Conservation (phyloP, 2,888 invertebrate species). For the Hemithea aestivaria region DNA sequence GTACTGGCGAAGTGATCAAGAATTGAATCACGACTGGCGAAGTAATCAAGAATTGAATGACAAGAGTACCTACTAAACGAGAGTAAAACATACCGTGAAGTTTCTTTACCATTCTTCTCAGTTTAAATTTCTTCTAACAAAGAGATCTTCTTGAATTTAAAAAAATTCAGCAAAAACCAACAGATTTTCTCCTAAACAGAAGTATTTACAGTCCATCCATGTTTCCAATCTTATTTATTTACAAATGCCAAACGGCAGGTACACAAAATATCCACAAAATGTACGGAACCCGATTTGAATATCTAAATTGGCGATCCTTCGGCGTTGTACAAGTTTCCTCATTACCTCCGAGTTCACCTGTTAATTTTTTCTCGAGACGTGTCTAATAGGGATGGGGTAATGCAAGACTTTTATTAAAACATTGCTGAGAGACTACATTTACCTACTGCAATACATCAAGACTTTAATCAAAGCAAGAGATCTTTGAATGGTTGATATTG, state of each 20-base stretch:
- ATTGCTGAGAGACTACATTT: no score
- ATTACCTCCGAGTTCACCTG: slow-evolving; percentile 65
- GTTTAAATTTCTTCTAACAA: no score
- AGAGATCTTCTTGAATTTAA: neutral
- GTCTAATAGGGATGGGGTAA: slow-evolving; percentile 21
- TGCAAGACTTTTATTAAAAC: slow-evolving; percentile 1
- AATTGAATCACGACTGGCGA: no score
- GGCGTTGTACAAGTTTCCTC: slow-evolving; percentile 63
- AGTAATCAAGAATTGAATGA: no score
- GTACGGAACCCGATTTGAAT: slow-evolving; percentile 71
- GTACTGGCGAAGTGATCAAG: no score
- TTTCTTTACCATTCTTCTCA: no score
- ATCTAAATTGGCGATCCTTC: slow-evolving; percentile 74
- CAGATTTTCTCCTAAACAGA: slow-evolving; percentile 2
- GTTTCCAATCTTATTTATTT: slow-evolving; percentile 19
- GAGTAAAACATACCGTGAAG: no score
- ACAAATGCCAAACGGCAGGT: slow-evolving; percentile 18
- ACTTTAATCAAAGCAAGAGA: no score
- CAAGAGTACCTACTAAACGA: no score
- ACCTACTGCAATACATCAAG: no score
- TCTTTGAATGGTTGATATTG: no score
- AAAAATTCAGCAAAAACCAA: no score
- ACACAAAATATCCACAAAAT: slow-evolving; percentile 50
- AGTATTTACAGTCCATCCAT: slow-evolving; percentile 2
- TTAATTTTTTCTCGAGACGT: slow-evolving; percentile 48